Base-by-base conservation (phyloP, 2,888 invertebrate genomes). In the Nesidiocoris tenuis region DNA sequence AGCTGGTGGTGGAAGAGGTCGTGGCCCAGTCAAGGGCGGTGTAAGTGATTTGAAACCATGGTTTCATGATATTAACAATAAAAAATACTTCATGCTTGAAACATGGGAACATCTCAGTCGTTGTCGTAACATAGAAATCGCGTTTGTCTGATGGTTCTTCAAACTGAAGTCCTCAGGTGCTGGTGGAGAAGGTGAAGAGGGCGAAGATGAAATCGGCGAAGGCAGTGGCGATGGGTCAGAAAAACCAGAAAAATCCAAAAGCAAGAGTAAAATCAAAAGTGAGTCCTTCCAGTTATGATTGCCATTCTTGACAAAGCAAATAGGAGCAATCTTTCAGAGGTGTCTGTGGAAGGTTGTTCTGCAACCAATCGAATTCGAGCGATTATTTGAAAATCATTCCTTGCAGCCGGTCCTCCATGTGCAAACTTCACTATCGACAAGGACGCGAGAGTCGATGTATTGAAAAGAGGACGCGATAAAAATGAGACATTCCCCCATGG, bases 401-500 rank as follows among this genome's bases (percentile, higher is more conserved):
- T 39, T 39, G 5, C 39, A 39, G 63, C 57, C 39, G 77, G 77
- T 21, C 82, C 80, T n/a, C 90, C 91, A 0, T 93, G 93, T 80
- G 90, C 90, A 79, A 85, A 88, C 0, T 85, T 91, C 39, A 86
- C 87, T 1, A 87, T 87, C 64, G 90, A 90, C 79, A 87, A 88
- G 0, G 90, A 87, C 79, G 87, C 90, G 22, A 89, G 89, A 79
- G 87, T 92, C 16, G 91, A 91, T 79, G 87, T 92, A 59, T 86
- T 93, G 0, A 89, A 91, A 80, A 87, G 87, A 75, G 91, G 92
- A 19, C 86, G 90, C 55, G 90, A 90, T 81, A 88, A 89, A 1
- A 91, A 90, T 75, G 88, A 88, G 16, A 88, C 90, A 3, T 91
- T 88, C 82, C 90, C 92, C 78, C 89, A 91, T 67, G 94, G 94